Evolutionary conservation across 1,140 invertebrate species (phyloP), one percentile per base, ranked within the genome.

Genomic region (Orchesella cincta): DNA sequence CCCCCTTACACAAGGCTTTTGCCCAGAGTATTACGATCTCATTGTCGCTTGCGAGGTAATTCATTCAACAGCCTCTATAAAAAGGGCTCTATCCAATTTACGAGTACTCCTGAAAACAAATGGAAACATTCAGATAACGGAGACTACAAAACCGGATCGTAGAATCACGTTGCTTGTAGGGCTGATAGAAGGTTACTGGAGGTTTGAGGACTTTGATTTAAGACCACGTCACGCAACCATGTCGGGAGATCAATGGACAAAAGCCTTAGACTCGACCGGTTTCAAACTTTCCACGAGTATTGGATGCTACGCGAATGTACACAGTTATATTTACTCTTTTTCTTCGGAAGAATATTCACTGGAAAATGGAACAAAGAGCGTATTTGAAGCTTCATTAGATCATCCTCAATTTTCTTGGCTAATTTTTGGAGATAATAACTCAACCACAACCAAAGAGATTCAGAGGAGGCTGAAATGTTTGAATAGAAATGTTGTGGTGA

Each of bases 1-100:
- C 28, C 76, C 76, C 16, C 46, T 73, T 26, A 23, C 57, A 1
- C 76, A 78, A 51, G 76, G 76, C 28, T 78, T 78, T 34, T 35
- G 36, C 3, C 76, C 76, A 0, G 20, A 74, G 26, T 72, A 78
- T 26, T 78, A 62, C 31, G 76, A 78, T 67, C 0, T 78, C 1
- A 73, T 78, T 51, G 39, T 78, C 14, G 76, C 72, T 20, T 52
- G 62, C n/a, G 62, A 67, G 62, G 62, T 67, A 5, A 33, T 67
- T 29, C 62, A 67, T 33, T 26, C 62, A 12, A 67, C 62, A 2
- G 33, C 8, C 5, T 12, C 8, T 31, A 31, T 67, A 8, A 3
- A 29, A 23, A 29, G 33, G 33, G 33, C 62, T 29, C 31, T 67
- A 23, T 14, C 8, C 8, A 67, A 67, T 33, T n/a, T 67, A 16